phyloP scores from a whole-genome alignment of 2,888 invertebrate species.

The Disparrhopalites patrizii region DNA sequence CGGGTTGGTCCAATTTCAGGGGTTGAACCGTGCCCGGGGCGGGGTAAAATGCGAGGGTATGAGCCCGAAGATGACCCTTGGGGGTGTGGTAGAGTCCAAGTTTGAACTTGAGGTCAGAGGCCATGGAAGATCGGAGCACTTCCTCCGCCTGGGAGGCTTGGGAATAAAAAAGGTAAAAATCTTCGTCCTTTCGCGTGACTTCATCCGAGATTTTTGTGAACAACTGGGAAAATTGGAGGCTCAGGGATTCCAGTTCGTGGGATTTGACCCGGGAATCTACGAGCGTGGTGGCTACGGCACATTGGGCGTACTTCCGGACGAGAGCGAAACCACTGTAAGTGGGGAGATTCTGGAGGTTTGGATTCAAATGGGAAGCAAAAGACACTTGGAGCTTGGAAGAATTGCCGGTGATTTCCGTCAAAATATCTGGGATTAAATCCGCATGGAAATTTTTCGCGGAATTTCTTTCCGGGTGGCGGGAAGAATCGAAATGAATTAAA shows the following conservation, averaged over 20 bases:
- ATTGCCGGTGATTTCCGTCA: background rate
- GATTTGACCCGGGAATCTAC: background rate
- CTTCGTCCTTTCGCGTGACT: conserved; percentile 4
- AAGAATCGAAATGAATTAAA: background rate
- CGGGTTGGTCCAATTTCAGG: background rate
- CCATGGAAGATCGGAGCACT: background rate
- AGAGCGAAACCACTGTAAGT: conserved; percentile 6
- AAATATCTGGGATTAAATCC: background rate
- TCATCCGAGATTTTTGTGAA: conserved; percentile 4
- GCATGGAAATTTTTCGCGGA: background rate
- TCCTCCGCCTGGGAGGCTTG: background rate
- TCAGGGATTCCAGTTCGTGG: background rate
- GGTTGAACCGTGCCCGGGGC: background rate
- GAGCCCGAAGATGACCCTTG: background rate
- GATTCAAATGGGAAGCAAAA: background rate
- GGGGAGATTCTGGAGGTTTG: background rate
- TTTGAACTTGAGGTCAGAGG: background rate
- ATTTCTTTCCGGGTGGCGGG: background rate
- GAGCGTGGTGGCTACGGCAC: background rate
- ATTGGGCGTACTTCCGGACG: background rate
- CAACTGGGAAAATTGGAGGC: background rate
- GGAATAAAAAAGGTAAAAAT: background rate
- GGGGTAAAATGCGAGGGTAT: background rate
- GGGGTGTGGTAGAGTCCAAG: background rate
- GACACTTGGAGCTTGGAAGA: background rate